Base-by-base conservation (phyloP, 2,113 vertebrate genomes). In the Bubalus kerabau region DNA sequence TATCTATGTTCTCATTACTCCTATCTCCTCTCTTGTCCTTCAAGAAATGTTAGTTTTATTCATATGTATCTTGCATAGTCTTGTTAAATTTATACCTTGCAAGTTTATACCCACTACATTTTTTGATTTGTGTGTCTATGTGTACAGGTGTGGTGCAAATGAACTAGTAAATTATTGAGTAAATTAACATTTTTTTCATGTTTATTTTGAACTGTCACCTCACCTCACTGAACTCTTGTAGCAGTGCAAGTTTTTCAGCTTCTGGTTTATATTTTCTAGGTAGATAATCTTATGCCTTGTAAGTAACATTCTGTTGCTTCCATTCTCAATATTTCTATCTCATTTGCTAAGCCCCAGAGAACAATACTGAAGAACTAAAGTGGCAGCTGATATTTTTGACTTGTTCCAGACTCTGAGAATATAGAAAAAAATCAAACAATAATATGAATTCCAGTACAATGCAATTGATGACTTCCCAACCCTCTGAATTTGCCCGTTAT, bases 1-100 rank as follows among this genome's bases (percentile, higher is more conserved):
- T 74, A 16, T 30, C 46, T 84, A 36, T 40, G 83, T 94, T 91
- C 43, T 85, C 60, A 71, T 74, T 50, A 86, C 86, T 92, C 54
- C 8, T 17, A 80, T 71, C 10, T 46, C 36, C 32, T 71, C 10
- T 46, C 36, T 28, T 93, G 54, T 76, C 54, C 32, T 80, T 71
- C 26, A 95, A 59, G 43, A 74, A 97, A 83, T 80, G 40, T 82
- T 92, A 89, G 48, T 28, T 96, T 87, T 91, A 84, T 60, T 93
- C 36, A 91, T 30, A 90, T 26, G 50, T 62, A 90, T 46, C 48
- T 87, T 80, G 12, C 46, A 67, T 87, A 93, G 43, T 95, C 74
- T 46, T 95, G 14, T 82, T 83, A 86, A 96, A 92, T 93, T 52
- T 88, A 95, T 67, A 87, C 13, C 13, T 56, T 57, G 36, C 19